Conservation (phyloP, 2,888 invertebrate species). For the Rhogogaster chlorosoma region DNA sequence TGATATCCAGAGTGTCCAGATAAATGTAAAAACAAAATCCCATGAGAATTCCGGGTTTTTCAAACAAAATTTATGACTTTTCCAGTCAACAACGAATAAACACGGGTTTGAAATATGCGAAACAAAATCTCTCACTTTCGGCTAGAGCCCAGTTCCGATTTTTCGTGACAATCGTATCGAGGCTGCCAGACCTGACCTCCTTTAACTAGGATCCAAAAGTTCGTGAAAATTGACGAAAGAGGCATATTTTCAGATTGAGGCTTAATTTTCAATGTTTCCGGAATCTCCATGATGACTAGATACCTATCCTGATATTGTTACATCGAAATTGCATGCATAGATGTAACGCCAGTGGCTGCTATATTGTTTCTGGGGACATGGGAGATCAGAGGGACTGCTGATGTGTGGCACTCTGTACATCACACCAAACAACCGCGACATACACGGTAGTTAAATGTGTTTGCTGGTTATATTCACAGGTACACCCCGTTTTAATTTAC, state of each 20-base stretch:
- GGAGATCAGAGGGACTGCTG: neutral
- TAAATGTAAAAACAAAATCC: neutral
- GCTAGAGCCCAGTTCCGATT: neutral
- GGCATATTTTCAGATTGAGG: neutral
- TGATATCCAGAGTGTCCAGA: neutral
- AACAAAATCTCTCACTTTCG: neutral
- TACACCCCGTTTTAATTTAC: conserved; percentile 2
- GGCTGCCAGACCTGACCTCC: too few relatives aligned
- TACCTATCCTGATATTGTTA: neutral
- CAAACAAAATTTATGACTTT: too few relatives aligned
- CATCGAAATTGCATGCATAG: neutral
- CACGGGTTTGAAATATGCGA: neutral
- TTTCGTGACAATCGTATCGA: too few relatives aligned
- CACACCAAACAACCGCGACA: neutral
- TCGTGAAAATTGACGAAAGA: neutral
- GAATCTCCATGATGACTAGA: neutral
- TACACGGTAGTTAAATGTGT: neutral
- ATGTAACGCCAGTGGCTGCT: neutral
- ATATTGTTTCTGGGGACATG: neutral
- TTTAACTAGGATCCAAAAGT: neutral
- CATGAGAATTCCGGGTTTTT: neutral
- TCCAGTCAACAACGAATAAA: neutral
- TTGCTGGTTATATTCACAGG: neutral
- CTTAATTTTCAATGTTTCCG: neutral
- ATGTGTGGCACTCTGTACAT: neutral